Evolutionary conservation across 2,797 vertebrate genomes (phyloP), one percentile per base, ranked within the genome.

Genomic region (Enteromius anoplus): DNA sequence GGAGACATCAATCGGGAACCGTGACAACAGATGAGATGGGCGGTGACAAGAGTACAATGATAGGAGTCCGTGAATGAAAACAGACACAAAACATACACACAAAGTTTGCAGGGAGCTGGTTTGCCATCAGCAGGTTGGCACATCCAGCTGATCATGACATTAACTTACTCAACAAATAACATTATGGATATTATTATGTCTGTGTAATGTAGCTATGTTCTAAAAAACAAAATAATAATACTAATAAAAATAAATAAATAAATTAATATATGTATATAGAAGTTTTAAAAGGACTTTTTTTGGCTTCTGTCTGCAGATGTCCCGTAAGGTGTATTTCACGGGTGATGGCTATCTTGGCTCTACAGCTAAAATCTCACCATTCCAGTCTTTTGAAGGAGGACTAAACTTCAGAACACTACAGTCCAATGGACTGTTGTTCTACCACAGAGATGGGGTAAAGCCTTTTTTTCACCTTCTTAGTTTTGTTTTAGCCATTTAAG

Each of bases 401-500:
- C 94, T 99, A 87, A 98, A 95, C 92, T 99, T 99, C 88, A 94
- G 90, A 89, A 98, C 98, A 0, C 81, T 96, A 75, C 96, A 97
- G 87, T 93, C 97, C 78, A 96, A 88, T 0, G 98, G 98, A 40
- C 91, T 98, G 2, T 90, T 99, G 8, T 97, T 99, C 91, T 97
- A 97, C 89, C 95, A 93, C 87, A 91, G 80, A 77, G 95, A 97
- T 65, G 97, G 94, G 93, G 98, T 99, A 91, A 3, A 23, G 3
- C 34, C 7, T 19, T 5, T 47, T 29, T 23, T 21, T 29, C 15
- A 6, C 26, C 55, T 32, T 19, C 9, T 34, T 34, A 78, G 11
- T 51, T 68, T 58, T 34, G 47, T 21, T 72, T 72, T 53, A 53
- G 5, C 70, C 29, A 73, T 19, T 34, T 15, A 55, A 17, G 73